Conservation (phyloP, 2,888 invertebrate genomes). For the Cabera pusaria region DNA sequence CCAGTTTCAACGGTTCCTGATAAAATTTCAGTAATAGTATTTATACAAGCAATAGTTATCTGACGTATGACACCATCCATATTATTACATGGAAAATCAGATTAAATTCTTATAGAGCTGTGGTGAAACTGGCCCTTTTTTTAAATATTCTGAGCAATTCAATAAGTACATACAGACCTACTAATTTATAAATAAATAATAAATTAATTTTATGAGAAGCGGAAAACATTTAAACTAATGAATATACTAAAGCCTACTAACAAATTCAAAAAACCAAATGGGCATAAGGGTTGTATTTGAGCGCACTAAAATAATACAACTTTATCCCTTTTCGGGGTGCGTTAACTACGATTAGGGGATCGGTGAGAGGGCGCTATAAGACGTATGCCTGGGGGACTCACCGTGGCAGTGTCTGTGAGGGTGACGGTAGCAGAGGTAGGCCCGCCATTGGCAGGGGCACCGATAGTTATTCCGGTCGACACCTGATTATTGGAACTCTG, state of each 20-base stretch:
- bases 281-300: slow-evolving; percentile 34
- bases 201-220: too few species aligned
- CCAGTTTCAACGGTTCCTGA: too few species aligned
- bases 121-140: too few species aligned
- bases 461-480: slow-evolving; percentile 44
- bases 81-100: too few species aligned
- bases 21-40: too few species aligned
- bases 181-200: too few species aligned
- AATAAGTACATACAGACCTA: too few species aligned
- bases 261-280: slow-evolving; percentile 1
- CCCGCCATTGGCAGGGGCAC: slow-evolving; percentile 61
- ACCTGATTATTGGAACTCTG: slow-evolving; percentile 83
- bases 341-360: slow-evolving; percentile 71
- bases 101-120: too few species aligned
- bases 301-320: slow-evolving; percentile 63
- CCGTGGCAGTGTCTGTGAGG: slow-evolving; percentile 80
- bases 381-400: slow-evolving; percentile 77
- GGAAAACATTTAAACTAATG: too few species aligned
- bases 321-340: slow-evolving; percentile 70
- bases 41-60: too few species aligned
- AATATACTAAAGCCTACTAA: slow-evolving; percentile 6
- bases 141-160: too few species aligned
- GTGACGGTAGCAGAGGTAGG: slow-evolving; percentile 77
- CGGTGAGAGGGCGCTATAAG: slow-evolving; percentile 68
- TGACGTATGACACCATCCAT: too few species aligned